A percentile compares a stretch with the other conserved stretches of the same genome.
Conservation (phyloP, 2,888 invertebrate species). For the Timema podura region DNA sequence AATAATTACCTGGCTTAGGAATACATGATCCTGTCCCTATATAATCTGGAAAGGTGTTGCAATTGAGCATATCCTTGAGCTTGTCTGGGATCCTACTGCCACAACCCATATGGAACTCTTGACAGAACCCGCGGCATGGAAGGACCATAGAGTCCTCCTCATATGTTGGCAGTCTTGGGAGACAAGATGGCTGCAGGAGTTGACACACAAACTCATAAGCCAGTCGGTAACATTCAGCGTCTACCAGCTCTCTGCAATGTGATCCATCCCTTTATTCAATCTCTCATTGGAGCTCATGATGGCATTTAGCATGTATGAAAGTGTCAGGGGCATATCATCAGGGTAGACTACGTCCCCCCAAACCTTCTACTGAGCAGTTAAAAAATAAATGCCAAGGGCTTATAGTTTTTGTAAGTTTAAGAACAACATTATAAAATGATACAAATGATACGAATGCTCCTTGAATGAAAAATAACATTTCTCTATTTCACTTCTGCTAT, state of each 20-base stretch:
- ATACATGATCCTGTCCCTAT: conserved; percentile 69
- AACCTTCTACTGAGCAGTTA: too few species aligned
- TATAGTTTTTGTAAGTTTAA: too few species aligned
- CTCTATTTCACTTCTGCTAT: too few species aligned
- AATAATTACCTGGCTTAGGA: conserved; percentile 64
- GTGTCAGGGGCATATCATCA: too few species aligned
- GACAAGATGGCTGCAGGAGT: conserved; percentile 76
- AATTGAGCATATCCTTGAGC: conserved; percentile 68
- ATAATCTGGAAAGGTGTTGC: conserved; percentile 74
- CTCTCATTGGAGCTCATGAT: too few species aligned
- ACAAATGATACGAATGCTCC: too few species aligned
- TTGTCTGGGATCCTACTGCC: conserved; percentile 63
- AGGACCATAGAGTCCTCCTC: conserved; percentile 56
- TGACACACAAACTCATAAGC: conserved; percentile 89
- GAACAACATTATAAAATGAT: too few species aligned
- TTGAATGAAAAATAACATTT: too few species aligned
- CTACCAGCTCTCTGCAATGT: conserved; percentile 67
- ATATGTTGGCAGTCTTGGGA: conserved; percentile 37
- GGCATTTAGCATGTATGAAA: too few species aligned
- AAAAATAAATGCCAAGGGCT: too few species aligned
- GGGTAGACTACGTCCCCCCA: not conserved
- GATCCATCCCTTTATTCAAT: too few species aligned
- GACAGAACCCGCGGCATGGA: conserved; percentile 80
- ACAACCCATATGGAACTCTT: conserved; percentile 79
- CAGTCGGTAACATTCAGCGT: conserved; percentile 83